These are phyloP conservation scores for Drosophila basisetae DNA, from an alignment of 2,888 invertebrate genomes.

Conservation along the genomic window DNA sequence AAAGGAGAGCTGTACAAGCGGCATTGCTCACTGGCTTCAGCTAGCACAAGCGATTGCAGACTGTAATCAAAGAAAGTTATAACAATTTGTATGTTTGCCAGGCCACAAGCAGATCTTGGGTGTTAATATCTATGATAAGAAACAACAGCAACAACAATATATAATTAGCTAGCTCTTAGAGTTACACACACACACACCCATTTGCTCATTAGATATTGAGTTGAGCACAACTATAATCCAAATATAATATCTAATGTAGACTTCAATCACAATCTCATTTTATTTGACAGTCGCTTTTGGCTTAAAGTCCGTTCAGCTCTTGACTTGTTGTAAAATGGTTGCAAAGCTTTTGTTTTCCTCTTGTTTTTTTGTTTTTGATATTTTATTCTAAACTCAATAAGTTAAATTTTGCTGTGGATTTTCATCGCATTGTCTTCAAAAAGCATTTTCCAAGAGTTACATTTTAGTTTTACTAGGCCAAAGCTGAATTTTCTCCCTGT, in stretches of 20 bases:
- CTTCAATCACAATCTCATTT: background rate
- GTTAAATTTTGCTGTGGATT: background rate
- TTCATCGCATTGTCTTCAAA: background rate
- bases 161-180: background rate
- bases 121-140: background rate
- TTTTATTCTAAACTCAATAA: background rate
- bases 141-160: background rate
- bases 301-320: too few relatives aligned
- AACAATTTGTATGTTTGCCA: background rate
- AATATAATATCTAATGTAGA: slow-evolving; percentile 12
- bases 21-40: background rate
- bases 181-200: slow-evolving; percentile 3
- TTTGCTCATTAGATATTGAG: background rate
- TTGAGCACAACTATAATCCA: slow-evolving; percentile 3
- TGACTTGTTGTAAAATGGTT: background rate
- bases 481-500: background rate
- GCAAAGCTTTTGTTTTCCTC: background rate
- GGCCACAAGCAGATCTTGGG: background rate
- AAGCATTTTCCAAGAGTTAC: background rate
- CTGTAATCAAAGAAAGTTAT: background rate
- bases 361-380: background rate
- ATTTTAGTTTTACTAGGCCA: background rate
- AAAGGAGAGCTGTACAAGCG: background rate
- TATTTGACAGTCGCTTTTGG: background rate
- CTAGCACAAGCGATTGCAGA: background rate